These are phyloP conservation scores for Tiaroga cobitis DNA, from an alignment of 2,797 vertebrate species.

Conservation along the genomic window DNA sequence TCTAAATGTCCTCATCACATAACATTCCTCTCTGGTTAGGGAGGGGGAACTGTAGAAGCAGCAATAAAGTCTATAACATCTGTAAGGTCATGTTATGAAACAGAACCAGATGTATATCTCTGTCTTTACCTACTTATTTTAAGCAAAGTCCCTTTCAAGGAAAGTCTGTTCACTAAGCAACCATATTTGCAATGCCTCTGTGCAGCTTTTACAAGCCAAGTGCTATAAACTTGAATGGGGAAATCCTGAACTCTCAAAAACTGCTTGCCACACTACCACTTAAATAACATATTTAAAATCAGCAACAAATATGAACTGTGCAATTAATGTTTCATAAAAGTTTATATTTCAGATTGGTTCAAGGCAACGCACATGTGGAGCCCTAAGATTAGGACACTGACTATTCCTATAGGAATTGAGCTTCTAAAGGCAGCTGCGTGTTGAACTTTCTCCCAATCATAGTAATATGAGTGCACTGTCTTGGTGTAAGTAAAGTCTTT, in stretches of 20 bases:
- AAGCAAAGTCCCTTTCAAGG: neutral
- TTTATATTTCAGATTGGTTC: neutral
- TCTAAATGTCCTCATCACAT: constrained; percentile 62
- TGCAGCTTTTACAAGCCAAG: neutral
- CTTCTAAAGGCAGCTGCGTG: neutral
- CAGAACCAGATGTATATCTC: neutral
- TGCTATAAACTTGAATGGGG: neutral
- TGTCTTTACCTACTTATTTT: neutral
- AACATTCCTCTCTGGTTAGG: constrained; percentile 18
- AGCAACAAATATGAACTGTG: neutral
- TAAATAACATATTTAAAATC: neutral
- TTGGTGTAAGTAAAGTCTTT: neutral
- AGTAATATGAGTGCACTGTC: neutral
- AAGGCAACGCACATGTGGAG: neutral
- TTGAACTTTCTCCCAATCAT: neutral
- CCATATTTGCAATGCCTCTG: neutral
- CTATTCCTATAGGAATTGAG: neutral
- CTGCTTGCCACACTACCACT: neutral
- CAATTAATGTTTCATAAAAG: neutral
- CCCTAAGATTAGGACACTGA: neutral
- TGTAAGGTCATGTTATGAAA: constrained; percentile 45
- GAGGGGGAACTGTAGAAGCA: constrained; percentile 36
- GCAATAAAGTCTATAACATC: constrained; percentile 34
- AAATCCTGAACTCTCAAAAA: neutral
- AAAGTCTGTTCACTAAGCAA: neutral